These are phyloP conservation scores for Leucoma salicis DNA, from an alignment of 2,888 invertebrate genomes.

Conservation along the genomic window DNA sequence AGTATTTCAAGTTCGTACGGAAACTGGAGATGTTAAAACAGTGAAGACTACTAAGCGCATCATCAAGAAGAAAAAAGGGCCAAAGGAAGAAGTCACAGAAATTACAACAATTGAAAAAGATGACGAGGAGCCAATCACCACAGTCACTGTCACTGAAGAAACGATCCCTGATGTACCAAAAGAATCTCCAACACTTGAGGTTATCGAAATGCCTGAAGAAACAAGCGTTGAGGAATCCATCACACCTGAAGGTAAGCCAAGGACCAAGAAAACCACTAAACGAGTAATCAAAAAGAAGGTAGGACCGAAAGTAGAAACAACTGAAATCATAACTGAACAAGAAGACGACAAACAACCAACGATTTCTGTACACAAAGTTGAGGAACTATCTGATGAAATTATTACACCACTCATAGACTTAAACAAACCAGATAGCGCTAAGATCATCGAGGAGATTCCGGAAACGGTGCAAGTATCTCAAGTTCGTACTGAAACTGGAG, in stretches of 20 bases:
- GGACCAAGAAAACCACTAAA: conserved; percentile 48
- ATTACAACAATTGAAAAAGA: conserved; percentile 26
- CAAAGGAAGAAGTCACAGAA: conserved; percentile 31
- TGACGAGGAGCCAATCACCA: not conserved
- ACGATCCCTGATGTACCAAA: conserved; percentile 39
- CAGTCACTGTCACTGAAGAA: not conserved
- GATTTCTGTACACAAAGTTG: conserved; percentile 3
- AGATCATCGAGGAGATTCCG: conserved; percentile 21
- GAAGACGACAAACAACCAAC: conserved; percentile 40
- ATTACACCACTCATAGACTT: conserved; percentile 1
- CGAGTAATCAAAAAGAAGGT: conserved; percentile 39
- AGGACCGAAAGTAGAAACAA: conserved; percentile 35
- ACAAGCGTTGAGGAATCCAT: not conserved
- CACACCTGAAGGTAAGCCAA: conserved; percentile 39
- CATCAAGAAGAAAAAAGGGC: conserved; percentile 41
- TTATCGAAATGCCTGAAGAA: conserved; percentile 3
- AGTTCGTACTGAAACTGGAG: conserved; percentile 39
- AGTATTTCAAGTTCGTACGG: conserved; percentile 30
- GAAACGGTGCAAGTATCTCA: conserved; percentile 23
- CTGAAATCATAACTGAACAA: conserved; percentile 40
- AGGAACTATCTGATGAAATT: conserved; percentile 6
- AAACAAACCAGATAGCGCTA: not conserved
- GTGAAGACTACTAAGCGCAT: conserved; percentile 33
- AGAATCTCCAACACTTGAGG: conserved; percentile 52
- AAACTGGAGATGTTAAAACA: conserved; percentile 47